Percentiles rank a stretch among this genome's conserved stretches.
phyloP scores from a whole-genome alignment of 2,888 invertebrate genomes.

The Oscheius onirici region DNA sequence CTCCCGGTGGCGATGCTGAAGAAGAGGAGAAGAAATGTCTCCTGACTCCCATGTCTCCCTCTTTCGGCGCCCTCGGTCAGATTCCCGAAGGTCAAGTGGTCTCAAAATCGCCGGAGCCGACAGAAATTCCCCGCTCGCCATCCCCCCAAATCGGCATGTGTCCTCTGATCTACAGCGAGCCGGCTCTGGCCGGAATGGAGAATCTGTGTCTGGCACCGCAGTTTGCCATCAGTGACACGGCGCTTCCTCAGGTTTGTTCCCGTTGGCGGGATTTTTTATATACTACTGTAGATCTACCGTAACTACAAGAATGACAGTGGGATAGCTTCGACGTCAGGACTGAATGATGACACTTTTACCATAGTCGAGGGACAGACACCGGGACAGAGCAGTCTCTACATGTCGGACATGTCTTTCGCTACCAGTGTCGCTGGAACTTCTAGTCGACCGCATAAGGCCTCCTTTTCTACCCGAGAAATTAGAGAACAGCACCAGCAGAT shows the following conservation, averaged over 20 bases:
- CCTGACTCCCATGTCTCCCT: constrained; percentile 40
- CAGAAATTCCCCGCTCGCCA: constrained; percentile 27
- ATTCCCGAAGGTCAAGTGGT: background rate
- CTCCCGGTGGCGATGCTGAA: constrained; percentile 20
- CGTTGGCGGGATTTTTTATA: background rate
- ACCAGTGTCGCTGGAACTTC: constrained; percentile 25
- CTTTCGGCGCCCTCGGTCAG: constrained; percentile 9
- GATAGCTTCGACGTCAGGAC: constrained; percentile 18
- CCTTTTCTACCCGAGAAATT: constrained; percentile 63
- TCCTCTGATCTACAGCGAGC: constrained; percentile 37
- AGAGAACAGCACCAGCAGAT: constrained; percentile 68
- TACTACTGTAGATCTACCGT: constrained; percentile 22
- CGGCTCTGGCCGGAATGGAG: constrained; percentile 29
- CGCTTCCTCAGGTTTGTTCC: constrained; percentile 27
- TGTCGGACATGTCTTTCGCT: constrained; percentile 35
- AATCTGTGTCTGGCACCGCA: constrained; percentile 17
- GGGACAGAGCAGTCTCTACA: constrained; percentile 31
- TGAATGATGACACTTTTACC: constrained; percentile 24
- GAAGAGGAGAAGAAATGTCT: constrained; percentile 54
- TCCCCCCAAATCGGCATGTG: constrained; percentile 31
- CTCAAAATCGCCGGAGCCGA: constrained; percentile 23
- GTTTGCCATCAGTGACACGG: constrained; percentile 36
- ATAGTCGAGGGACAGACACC: constrained; percentile 20
- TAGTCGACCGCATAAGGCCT: constrained; percentile 48
- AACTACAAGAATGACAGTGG: constrained; percentile 29